Percentiles rank a stretch among this genome's conserved stretches.
Evolutionary conservation across 1,140 invertebrate genomes (phyloP).

Genomic region (Chrysoperla carnea): DNA sequence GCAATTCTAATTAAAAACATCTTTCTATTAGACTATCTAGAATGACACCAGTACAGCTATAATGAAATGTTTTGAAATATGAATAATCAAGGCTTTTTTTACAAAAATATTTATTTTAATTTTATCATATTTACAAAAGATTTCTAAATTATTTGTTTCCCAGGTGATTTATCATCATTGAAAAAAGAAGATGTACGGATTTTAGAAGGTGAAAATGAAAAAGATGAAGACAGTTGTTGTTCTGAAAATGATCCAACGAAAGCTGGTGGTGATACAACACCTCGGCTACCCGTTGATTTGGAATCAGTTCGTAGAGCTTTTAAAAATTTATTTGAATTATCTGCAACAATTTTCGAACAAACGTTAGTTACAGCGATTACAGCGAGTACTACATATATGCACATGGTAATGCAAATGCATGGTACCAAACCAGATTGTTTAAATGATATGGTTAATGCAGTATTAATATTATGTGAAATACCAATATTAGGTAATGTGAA

Average conservation of each 20-base stretch:
- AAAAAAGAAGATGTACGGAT: constrained; percentile 49
- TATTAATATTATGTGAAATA: constrained; percentile 78
- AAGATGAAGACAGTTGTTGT: constrained; percentile 54
- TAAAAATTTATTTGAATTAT: constrained; percentile 29
- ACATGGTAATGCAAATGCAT: constrained; percentile 50
- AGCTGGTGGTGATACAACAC: constrained; percentile 7
- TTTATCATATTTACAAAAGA: no score
- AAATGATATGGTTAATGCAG: constrained; percentile 50
- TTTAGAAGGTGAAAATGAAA: constrained; percentile 63
- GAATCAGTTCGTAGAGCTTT: constrained; percentile 44
- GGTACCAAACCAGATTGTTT: constrained; percentile 27
- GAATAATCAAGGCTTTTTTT: no score
- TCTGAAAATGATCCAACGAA: constrained; percentile 1
- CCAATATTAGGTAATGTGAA: constrained; percentile 58
- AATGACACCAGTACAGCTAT: no score
- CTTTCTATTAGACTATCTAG: no score
- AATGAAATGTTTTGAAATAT: no score
- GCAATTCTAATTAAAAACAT: no score
- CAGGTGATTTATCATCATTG: constrained; percentile 23
- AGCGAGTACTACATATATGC: constrained; percentile 50
- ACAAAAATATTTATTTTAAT: no score
- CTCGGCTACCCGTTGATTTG: constrained; percentile 25
- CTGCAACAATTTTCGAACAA: constrained; percentile 35
- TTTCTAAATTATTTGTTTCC: background rate
- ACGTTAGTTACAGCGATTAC: constrained; percentile 66